Conservation (phyloP, 1,140 invertebrate genomes). For the Wasmannia auropunctata region DNA sequence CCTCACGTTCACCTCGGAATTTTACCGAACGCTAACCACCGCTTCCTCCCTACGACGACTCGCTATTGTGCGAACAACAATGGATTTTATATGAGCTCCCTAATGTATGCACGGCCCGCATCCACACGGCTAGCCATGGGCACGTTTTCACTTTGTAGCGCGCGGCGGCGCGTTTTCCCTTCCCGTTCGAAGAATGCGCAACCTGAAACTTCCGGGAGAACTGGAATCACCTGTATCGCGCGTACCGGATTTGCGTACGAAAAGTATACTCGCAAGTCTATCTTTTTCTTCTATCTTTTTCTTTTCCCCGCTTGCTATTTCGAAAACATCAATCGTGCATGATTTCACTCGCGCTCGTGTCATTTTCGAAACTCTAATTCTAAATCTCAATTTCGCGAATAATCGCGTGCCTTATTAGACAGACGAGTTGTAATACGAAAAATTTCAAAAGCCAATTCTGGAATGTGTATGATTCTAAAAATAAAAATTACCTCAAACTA, state of each 20-base stretch:
- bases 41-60: not conserved
- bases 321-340: not conserved
- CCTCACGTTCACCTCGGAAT: not conserved
- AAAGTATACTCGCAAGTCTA: not conserved
- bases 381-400: not conserved
- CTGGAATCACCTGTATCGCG: constrained; percentile 53
- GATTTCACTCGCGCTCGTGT: not conserved
- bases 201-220: constrained; percentile 73
- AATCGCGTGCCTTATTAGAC: not conserved
- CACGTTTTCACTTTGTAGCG: constrained; percentile 41
- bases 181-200: constrained; percentile 60
- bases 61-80: constrained; percentile 25
- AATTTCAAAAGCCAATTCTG: not conserved
- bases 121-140: not conserved
- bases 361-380: not conserved
- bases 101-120: constrained; percentile 18
- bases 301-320: not conserved
- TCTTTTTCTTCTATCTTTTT: not conserved
- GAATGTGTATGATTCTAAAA: not conserved
- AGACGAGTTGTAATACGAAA: not conserved
- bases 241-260: not conserved
- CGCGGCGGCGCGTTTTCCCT: constrained; percentile 7
- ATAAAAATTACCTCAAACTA: not conserved
- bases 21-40: not conserved
- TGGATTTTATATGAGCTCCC: constrained; percentile 43